A percentile compares a stretch with the other conserved stretches of the same genome.
Conservation (phyloP, 2,113 vertebrate genomes). For the Chionis minor region DNA sequence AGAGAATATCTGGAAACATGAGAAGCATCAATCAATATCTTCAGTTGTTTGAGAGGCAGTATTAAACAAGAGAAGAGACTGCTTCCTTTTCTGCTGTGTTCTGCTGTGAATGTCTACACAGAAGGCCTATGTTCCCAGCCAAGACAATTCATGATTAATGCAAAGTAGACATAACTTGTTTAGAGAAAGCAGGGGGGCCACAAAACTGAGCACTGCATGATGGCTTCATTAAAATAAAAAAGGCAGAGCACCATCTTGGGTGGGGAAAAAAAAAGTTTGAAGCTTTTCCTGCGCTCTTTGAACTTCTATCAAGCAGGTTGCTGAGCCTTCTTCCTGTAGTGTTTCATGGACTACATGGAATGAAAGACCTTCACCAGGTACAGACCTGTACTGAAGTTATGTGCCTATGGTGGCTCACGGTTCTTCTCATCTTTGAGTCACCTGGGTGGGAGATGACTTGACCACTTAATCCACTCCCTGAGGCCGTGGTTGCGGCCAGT, state of each 20-base stretch:
- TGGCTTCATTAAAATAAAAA: background rate
- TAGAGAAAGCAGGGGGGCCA: background rate
- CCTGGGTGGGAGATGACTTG: background rate
- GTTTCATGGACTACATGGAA: background rate
- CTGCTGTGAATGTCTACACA: background rate
- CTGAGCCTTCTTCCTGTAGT: background rate
- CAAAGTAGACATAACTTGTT: background rate
- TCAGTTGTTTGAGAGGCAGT: background rate
- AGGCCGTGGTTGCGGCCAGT: background rate
- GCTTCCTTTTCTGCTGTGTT: background rate
- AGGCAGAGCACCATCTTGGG: background rate
- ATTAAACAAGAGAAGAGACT: background rate
- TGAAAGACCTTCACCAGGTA: background rate
- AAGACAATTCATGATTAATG: constrained; percentile 38
- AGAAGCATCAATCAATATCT: constrained; percentile 2
- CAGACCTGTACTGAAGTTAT: background rate
- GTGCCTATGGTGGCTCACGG: accelerated
- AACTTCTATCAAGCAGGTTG: background rate
- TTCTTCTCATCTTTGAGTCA: background rate
- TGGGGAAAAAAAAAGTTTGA: too few species aligned
- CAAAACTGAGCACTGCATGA: background rate
- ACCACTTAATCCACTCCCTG: background rate
- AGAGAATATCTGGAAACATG: background rate
- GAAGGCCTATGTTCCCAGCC: background rate
- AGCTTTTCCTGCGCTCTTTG: background rate